Conservation (phyloP, 2,797 vertebrate species). For the Manis crassicaudata region DNA sequence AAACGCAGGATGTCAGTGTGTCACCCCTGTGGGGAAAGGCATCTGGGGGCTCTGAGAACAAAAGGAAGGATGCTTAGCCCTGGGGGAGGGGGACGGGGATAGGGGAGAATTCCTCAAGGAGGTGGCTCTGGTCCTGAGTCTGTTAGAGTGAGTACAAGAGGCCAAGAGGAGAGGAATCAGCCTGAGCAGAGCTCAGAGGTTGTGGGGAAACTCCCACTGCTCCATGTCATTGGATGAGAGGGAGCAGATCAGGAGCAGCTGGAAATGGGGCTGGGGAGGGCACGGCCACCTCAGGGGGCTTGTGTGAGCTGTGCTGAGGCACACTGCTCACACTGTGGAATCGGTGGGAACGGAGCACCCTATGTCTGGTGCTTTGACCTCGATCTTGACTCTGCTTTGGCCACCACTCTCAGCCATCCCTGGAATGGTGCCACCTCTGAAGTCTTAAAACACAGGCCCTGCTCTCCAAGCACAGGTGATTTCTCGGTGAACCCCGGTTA, state of each 20-base stretch:
- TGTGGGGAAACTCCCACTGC: not conserved
- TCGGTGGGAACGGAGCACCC: not conserved
- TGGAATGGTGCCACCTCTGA: not conserved
- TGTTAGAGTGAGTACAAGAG: not conserved
- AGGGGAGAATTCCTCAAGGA: not conserved
- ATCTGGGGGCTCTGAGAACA: not conserved
- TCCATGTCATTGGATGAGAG: not conserved
- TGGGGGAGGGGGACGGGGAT: not conserved
- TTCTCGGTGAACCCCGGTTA: not conserved
- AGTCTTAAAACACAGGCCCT: not conserved
- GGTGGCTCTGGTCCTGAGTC: not conserved
- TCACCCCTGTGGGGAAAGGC: accelerated
- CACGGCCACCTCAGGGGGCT: not conserved
- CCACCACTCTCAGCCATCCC: not conserved
- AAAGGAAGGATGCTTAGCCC: not conserved
- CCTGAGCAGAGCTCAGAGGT: not conserved
- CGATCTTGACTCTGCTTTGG: not conserved
- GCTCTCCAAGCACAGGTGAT: not conserved
- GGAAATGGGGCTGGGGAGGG: no score
- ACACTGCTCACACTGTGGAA: not conserved
- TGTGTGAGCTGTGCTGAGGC: not conserved
- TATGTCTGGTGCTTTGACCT: not conserved
- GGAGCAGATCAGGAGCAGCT: not conserved
- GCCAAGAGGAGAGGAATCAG: not conserved
- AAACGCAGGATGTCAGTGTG: no score